These are phyloP conservation scores for Brachionichthys hirsutus DNA, from an alignment of 2,113 vertebrate species.

Conservation along the genomic window DNA sequence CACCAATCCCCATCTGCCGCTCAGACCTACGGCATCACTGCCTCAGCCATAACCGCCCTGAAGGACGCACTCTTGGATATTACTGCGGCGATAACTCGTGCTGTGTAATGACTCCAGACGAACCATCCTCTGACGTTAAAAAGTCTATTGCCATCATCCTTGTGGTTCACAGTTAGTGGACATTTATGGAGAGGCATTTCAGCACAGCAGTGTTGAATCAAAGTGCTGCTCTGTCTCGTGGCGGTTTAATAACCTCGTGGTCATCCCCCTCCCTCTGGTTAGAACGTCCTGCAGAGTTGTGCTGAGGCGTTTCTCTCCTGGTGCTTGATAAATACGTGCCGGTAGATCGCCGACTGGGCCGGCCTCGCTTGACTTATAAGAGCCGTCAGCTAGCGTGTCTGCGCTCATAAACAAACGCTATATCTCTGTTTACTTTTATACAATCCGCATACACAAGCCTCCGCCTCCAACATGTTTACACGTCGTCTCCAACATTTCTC, in stretches of 20 bases:
- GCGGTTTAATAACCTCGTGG: conserved; percentile 55
- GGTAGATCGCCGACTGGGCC: conserved; percentile 50
- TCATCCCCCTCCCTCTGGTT: conserved; percentile 30
- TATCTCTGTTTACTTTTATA: conserved; percentile 53
- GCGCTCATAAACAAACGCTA: conserved; percentile 69
- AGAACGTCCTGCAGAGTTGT: conserved; percentile 36
- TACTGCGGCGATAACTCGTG: conserved; percentile 57
- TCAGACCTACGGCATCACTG: conserved; percentile 50
- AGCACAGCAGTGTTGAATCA: conserved; percentile 22
- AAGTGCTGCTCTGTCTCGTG: conserved; percentile 11
- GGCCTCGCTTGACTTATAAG: conserved; percentile 65
- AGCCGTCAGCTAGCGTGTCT: conserved; percentile 57
- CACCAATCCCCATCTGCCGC: conserved; percentile 28
- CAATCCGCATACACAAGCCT: conserved; percentile 17
- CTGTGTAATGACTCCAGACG: conserved; percentile 46
- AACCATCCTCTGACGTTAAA: conserved; percentile 24
- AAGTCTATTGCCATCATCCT: conserved; percentile 36
- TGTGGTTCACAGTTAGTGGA: conserved; percentile 13
- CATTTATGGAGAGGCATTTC: conserved; percentile 41
- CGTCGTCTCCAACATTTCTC: conserved; percentile 14
- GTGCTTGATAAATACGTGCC: conserved; percentile 65
- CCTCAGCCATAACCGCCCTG: conserved; percentile 54
- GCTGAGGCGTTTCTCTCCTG: conserved; percentile 21
- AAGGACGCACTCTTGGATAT: conserved; percentile 58
- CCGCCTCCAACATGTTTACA: conserved; percentile 41